Evolutionary conservation across 1,140 invertebrate genomes (phyloP).

Genomic region (Saccostrea echinata): DNA sequence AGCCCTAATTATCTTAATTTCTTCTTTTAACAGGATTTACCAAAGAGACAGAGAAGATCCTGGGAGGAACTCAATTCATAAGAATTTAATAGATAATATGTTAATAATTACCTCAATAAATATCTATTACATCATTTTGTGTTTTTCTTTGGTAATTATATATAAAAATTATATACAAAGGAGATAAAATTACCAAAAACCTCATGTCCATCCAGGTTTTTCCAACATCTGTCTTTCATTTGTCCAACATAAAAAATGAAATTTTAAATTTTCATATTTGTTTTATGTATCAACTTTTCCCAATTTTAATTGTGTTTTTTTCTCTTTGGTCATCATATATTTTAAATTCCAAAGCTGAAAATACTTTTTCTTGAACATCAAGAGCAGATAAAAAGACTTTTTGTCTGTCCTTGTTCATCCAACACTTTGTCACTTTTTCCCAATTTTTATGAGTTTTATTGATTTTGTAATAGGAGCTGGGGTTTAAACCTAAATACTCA

Average conservation of each 20-base stretch:
- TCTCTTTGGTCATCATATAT: not conserved
- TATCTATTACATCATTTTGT: too few relatives aligned
- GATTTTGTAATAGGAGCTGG: not conserved
- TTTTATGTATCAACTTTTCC: not conserved
- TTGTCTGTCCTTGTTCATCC: not conserved
- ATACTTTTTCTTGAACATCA: not conserved
- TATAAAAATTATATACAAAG: not conserved
- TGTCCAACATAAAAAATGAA: not conserved
- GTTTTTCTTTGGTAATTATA: too few relatives aligned
- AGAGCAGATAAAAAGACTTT: not conserved
- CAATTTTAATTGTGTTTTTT: not conserved
- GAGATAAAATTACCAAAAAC: too few relatives aligned
- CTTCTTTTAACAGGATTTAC: not conserved
- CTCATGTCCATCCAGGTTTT: too few relatives aligned
- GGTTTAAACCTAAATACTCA: not conserved
- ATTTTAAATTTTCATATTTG: not conserved
- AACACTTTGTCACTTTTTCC: not conserved
- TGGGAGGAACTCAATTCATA: not conserved
- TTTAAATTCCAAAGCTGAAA: conserved; percentile 4
- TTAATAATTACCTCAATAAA: not conserved
- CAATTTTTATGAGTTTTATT: conserved; percentile 9
- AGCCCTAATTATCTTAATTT: not conserved
- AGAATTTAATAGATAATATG: not conserved
- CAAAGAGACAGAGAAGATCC: not conserved
- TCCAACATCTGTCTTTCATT: not conserved